A percentile compares a stretch with the other conserved stretches of the same genome.
These are phyloP conservation scores for Ptiloglossa arizonensis DNA, from an alignment of 1,140 invertebrate genomes.

Conservation along the genomic window DNA sequence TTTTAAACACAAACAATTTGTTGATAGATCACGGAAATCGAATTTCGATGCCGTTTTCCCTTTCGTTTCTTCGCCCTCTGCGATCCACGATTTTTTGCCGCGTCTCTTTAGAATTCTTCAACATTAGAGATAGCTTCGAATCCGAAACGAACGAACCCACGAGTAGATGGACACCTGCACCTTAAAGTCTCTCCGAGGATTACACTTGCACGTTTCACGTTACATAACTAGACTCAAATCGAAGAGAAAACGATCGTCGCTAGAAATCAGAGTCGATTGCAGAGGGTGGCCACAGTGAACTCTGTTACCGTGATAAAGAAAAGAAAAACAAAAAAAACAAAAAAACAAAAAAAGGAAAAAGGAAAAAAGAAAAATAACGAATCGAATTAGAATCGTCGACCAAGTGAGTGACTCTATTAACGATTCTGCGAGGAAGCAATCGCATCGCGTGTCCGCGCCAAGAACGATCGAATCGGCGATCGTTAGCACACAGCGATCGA, in stretches of 20 bases:
- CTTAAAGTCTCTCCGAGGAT: not conserved
- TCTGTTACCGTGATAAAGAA: not conserved
- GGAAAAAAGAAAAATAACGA: too few species aligned
- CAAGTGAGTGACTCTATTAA: not conserved
- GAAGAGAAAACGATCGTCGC: too few species aligned
- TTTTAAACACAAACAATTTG: not conserved
- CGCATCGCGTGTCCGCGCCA: not conserved
- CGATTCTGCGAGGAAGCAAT: not conserved
- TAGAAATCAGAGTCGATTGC: not conserved
- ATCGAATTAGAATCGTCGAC: not conserved
- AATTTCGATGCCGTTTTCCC: not conserved
- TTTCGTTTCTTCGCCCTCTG: not conserved
- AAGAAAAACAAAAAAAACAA: too few species aligned
- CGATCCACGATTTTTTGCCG: not conserved
- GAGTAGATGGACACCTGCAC: not conserved
- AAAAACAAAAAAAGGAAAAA: too few species aligned
- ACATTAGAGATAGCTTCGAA: not conserved
- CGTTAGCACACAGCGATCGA: not conserved
- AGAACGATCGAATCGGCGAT: not conserved
- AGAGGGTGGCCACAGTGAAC: not conserved
- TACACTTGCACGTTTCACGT: not conserved
- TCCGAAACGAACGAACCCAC: not conserved
- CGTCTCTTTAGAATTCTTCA: not conserved
- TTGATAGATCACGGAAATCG: too few species aligned
- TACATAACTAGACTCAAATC: not conserved